Base-by-base conservation (phyloP, 35 echinoderm and acorn worm species). In the Apostichopus californicus region DNA sequence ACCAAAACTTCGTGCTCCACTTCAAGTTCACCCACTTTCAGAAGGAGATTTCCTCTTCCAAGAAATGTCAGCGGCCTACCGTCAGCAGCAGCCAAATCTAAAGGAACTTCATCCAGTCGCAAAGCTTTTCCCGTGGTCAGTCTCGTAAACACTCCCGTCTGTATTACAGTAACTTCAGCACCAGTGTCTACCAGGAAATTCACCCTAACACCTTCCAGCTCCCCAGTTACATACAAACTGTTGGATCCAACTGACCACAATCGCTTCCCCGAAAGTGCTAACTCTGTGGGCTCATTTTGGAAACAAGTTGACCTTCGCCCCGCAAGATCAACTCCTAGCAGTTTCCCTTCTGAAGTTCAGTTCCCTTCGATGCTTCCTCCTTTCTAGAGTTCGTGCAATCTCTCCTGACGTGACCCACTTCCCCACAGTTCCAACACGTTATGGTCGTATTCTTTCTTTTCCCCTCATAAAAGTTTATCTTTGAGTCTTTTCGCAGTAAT, bases 351-450 rank as follows among this genome's bases (percentile, higher is more conserved):
- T 2, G 58, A 8, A 9, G 58, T 9, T 60, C 58, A 60, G 58
- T 9, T 60, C 11, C 58, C 58, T 60, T 60, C 58, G 58, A 60
- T 12, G 0, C 58, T 12, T 60, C 58, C 0, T 60, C 6, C 11
- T 60, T 3, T 12, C 58, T 60, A 9, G 58, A 12, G 7, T 61
- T 61, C 7, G 58, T 61, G 58, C 58, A 61, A 61, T 61, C 58
- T 61, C 58, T 61, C 4, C 58, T 61, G 58, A 61, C 7, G 58
- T 61, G 58, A 1, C 58, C 58, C 5, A 53, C 8, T 60, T 88
- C 86, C 25, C 86, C 86, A 17, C 86, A 88, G 17, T 88, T 88
- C 56, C 56, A 88, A 15, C 86, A 73, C 58, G 23, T 88, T 7
- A 88, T 14, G 17, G 17, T 77, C 2, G 6, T 13, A 13, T 18